A percentile compares a stretch with the other conserved stretches of the same genome.
These are phyloP conservation scores for Lerema accius DNA, from an alignment of 1,140 invertebrate genomes.

Conservation along the genomic window DNA sequence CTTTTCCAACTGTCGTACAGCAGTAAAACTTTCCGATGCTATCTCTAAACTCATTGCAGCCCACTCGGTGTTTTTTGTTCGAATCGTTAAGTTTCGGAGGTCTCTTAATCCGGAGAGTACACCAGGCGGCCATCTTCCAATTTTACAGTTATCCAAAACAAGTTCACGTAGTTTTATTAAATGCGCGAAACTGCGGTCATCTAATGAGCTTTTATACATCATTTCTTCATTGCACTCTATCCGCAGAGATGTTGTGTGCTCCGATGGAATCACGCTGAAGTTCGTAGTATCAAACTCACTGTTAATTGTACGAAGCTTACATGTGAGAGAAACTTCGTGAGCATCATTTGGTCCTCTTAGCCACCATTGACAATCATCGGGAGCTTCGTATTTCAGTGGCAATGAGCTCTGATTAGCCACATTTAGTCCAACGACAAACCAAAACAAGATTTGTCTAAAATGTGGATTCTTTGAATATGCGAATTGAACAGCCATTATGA, in stretches of 20 bases:
- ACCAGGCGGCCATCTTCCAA: conserved; percentile 89
- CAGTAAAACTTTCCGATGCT: conserved; percentile 87
- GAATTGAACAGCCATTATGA: conserved; percentile 68
- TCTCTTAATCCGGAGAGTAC: conserved; percentile 89
- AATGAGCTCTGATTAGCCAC: conserved; percentile 82
- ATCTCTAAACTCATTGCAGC: conserved; percentile 90
- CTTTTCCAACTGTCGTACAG: conserved; percentile 88
- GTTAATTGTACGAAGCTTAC: conserved; percentile 90
- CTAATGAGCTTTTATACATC: conserved; percentile 87
- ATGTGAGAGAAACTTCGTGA: conserved; percentile 90
- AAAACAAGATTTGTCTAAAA: conserved; percentile 67
- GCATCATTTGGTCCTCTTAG: conserved; percentile 80
- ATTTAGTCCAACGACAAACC: conserved; percentile 74
- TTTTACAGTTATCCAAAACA: conserved; percentile 92
- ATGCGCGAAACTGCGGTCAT: conserved; percentile 91
- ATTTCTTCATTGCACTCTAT: conserved; percentile 91
- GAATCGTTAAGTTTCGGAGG: conserved; percentile 91
- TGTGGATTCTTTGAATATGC: conserved; percentile 57
- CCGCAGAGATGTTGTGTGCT: conserved; percentile 90
- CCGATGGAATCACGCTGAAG: conserved; percentile 92
- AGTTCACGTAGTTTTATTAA: conserved; percentile 90
- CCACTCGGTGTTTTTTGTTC: conserved; percentile 91
- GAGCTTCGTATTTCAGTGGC: conserved; percentile 89
- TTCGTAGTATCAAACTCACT: conserved; percentile 93
- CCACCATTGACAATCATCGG: conserved; percentile 92